Base-by-base conservation (phyloP, 1,140 invertebrate genomes). In the Brachionus angularis region DNA sequence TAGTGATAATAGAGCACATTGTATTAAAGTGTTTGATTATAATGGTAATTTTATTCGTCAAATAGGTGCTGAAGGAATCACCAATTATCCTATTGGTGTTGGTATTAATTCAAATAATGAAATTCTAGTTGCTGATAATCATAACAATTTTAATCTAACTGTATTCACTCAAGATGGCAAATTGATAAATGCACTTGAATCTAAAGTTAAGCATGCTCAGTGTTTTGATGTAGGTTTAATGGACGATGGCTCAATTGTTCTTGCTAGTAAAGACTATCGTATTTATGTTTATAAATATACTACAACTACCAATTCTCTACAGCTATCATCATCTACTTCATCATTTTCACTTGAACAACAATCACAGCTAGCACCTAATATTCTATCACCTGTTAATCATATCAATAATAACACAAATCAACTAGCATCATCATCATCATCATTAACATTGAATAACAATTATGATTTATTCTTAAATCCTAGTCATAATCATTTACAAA, bases 81-180 rank as follows among this genome's bases (percentile, higher is more conserved):
- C 96, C 73, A 98, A 98, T 78, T 98, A 98, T 81, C 96, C 96
- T 0, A 98, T 99, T 76, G 96, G 96, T 3, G 96, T 98, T 0
- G 94, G 94, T 49, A 98, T 98, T 77, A 98, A 97, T 79, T 87
- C 88, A 0, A 88, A 89, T 31, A 95, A 94, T 46, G 94, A 98
- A 79, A 95, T 98, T 62, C 85, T 98, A 39, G 96, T 98, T 74
- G 95, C 95, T 33, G 96, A 99, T 84, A 99, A 99, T 84, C 96
- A 99, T 83, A 98, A 99, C 85, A 98, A 98, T 83, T 99, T 99
- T 85, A 99, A 99, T 80, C 82, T 99, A 79, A 98, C 96, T 52
- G 93, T 98, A 77, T 85, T 85, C 77, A 79, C 77, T 25, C 83
- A 96, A 82, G 93, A 98, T 76, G 95, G 95, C 1, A 89, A 93